phyloP scores from a whole-genome alignment of 2,113 vertebrate genomes.

The Rhadina sibilatrix region DNA sequence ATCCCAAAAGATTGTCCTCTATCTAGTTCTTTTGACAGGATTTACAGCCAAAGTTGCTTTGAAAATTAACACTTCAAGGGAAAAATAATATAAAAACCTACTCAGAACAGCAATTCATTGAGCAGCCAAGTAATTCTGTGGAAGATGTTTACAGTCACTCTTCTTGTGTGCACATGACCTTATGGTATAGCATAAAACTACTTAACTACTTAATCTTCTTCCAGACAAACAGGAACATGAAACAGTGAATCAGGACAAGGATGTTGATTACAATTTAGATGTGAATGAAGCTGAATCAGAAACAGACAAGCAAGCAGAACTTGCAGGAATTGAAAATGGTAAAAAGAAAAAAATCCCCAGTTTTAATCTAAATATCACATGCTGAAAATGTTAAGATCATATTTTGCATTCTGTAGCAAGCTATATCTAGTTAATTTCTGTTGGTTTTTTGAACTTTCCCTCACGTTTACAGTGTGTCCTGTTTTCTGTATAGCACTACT shows the following conservation, averaged over 20 bases:
- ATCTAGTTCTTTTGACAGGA: neutral
- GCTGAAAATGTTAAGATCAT: neutral
- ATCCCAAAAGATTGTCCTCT: neutral
- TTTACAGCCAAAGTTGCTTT: neutral
- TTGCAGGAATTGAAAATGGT: conserved; percentile 74
- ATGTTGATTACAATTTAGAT: conserved; percentile 82
- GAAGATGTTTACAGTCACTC: neutral
- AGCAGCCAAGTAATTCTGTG: neutral
- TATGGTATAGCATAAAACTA: neutral
- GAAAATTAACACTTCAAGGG: neutral
- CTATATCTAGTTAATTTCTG: neutral
- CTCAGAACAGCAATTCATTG: neutral
- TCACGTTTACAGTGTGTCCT: neutral
- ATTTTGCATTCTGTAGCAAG: neutral
- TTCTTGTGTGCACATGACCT: neutral
- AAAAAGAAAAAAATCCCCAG: neutral
- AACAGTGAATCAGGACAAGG: conserved; percentile 68
- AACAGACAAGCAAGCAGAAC: conserved; percentile 88
- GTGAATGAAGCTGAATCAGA: conserved; percentile 91
- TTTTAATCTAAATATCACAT: neutral
- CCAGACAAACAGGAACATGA: conserved; percentile 50
- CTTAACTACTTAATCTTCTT: neutral
- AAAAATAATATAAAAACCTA: neutral
- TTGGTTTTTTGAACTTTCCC: neutral
- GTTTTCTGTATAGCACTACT: neutral